Conservation (phyloP, 2,797 vertebrate genomes). For the Gephyroberyx darwinii region DNA sequence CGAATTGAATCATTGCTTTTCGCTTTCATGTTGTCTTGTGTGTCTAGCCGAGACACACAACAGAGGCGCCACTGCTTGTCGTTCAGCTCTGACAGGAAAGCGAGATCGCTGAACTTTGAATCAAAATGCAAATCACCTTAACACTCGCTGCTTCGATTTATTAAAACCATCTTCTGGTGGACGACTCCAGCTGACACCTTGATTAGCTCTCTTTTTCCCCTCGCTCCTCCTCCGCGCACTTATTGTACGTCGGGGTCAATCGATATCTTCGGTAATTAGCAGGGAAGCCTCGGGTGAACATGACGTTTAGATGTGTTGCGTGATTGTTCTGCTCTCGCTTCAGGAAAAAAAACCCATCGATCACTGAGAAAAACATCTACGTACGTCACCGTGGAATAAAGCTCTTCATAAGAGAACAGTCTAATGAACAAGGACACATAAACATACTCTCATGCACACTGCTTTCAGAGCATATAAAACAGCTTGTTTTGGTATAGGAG, state of each 20-base stretch:
- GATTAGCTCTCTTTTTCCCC: constrained; percentile 31
- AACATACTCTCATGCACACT: not conserved
- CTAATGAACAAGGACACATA: not conserved
- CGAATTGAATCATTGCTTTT: constrained; percentile 37
- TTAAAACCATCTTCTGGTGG: constrained; percentile 26
- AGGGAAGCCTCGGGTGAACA: constrained; percentile 56
- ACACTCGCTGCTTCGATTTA: constrained; percentile 13
- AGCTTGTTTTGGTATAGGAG: not conserved
- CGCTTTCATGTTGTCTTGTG: not conserved
- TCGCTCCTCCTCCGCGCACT: constrained; percentile 32
- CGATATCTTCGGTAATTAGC: constrained; percentile 49
- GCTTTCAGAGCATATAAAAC: not conserved
- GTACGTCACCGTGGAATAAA: not conserved
- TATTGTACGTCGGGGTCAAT: constrained; percentile 23
- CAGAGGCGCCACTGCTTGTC: constrained; percentile 1
- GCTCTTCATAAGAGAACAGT: not conserved
- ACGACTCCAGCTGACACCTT: constrained; percentile 44
- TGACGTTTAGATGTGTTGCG: constrained; percentile 23
- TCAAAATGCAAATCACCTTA: constrained; percentile 59
- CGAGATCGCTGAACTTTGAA: constrained; percentile 26
- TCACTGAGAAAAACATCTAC: constrained; percentile 11
- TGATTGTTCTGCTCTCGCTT: constrained; percentile 47
- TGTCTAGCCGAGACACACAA: constrained; percentile 24
- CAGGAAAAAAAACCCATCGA: constrained; percentile 36
- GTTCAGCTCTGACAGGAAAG: constrained; percentile 2